phyloP scores from a whole-genome alignment of 2,113 vertebrate genomes.

The Phasianus colchicus region DNA sequence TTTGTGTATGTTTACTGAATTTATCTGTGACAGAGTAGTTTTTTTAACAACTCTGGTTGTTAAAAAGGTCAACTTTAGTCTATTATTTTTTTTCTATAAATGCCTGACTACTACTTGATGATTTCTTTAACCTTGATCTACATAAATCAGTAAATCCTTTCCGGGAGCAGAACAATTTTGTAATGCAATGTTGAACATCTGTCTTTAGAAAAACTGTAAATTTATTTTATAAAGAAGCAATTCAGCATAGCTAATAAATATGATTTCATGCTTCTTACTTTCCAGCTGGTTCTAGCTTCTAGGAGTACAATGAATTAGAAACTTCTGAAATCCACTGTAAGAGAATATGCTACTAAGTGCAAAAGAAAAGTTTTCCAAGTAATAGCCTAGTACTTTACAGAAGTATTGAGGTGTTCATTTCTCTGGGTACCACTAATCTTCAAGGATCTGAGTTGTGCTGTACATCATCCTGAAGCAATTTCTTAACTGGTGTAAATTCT shows the following conservation, averaged over 20 bases:
- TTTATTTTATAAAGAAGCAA: conserved; percentile 57
- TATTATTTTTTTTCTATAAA: background rate
- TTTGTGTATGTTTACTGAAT: background rate
- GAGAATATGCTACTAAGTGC: conserved; percentile 16
- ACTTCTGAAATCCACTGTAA: conserved; percentile 23
- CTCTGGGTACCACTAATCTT: background rate
- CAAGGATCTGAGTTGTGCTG: background rate
- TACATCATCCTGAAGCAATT: background rate
- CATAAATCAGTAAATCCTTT: conserved; percentile 56
- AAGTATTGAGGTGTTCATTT: background rate
- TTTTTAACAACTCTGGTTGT: background rate
- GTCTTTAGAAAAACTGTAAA: conserved; percentile 55
- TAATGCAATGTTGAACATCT: conserved; percentile 49
- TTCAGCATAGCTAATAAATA: conserved; percentile 56
- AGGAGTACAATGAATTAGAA: conserved; percentile 10
- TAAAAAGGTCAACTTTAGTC: background rate
- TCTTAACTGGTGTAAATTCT: conserved; percentile 7
- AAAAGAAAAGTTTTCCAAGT: conserved; percentile 15
- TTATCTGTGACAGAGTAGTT: background rate
- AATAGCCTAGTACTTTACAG: background rate
- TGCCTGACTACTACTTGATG: conserved; percentile 29
- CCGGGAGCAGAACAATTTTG: conserved; percentile 25
- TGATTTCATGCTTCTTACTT: conserved; percentile 51
- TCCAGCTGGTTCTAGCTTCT: conserved; percentile 55
- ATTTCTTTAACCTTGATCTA: conserved; percentile 51